Base-by-base conservation (phyloP, 2,113 vertebrate genomes). In the Vulpes ferrilata region DNA sequence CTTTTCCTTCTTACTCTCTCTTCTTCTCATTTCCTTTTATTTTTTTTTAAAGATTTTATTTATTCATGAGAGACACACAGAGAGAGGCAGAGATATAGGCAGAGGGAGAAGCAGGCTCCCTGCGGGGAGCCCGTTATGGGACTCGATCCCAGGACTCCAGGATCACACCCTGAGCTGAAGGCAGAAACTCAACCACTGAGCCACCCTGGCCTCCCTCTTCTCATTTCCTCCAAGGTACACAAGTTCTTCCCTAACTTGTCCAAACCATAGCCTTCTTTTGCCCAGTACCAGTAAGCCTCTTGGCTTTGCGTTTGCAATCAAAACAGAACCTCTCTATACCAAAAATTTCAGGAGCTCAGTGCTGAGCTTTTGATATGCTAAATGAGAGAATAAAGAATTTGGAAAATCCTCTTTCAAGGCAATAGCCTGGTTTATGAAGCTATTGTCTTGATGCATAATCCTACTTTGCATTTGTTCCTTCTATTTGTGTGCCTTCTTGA, bases 281-380 rank as follows among this genome's bases (percentile, higher is more conserved):
- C 7, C 2, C 12, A 59, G 19, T 30, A 69, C 20, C 13, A 38
- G 19, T 43, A 94, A 89, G 23, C 0, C 78, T 82, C 60, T 51
- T 69, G 48, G 16, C 2, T 55, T 81, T 64, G 35, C 22, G 1
- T 57, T 32, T 89, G 32, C 1, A 43, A 4, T 8, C 32, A 71
- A 76, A 90, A 86, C 48, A 83, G 48, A 95, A 94, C 1, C 0
- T 83, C 83, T 82, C 17, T 78, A 20, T 74, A 51, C 19, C n/a
- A 32, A 85, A 95, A 78, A 30, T 94, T 90, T 60, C 51, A 92
- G 74, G 25, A 84, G 17, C 57, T 93, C 25, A 76, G 3, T 22
- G 25, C 59, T 97, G 19, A 65, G 74, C n/a, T 97, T 96, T 90
- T 53, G 13, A 80, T 95, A 84, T 83, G 48, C 35, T 96, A 95